Conservation (phyloP, 2,113 vertebrate genomes). For the Melierax canorus region DNA sequence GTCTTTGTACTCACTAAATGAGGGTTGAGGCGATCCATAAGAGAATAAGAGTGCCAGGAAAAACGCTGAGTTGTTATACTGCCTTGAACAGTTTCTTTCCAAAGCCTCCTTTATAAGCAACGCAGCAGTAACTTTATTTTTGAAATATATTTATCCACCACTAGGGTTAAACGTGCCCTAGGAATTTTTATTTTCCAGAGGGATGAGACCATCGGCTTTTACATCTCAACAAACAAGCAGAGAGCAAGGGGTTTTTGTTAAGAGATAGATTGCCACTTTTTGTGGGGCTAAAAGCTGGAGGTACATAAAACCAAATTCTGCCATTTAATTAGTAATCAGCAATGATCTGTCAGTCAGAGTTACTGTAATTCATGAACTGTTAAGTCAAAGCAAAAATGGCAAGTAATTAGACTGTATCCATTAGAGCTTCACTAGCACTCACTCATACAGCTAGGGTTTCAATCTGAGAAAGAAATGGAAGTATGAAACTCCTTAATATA, state of each 20-base stretch:
- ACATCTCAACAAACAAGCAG: background rate
- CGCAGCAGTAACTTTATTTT: background rate
- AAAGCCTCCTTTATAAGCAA: background rate
- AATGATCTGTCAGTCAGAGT: constrained; percentile 52
- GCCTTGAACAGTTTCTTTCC: constrained; percentile 2
- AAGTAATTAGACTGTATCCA: constrained; percentile 66
- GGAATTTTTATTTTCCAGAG: constrained; percentile 51
- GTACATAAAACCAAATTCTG: background rate
- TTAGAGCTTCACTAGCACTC: constrained; percentile 38
- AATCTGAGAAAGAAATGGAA: constrained; percentile 33
- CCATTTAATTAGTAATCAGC: constrained; percentile 63
- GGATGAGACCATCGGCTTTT: constrained; percentile 33
- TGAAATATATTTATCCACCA: constrained; percentile 24
- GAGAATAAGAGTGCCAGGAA: constrained; percentile 18
- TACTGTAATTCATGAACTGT: constrained; percentile 38
- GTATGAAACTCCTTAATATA: constrained; percentile 61
- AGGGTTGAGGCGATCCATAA: background rate
- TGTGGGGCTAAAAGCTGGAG: background rate
- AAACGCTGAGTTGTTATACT: background rate
- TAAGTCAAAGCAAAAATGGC: constrained; percentile 62
- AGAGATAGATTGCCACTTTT: background rate
- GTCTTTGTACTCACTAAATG: background rate
- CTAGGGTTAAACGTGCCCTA: background rate
- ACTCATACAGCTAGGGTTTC: constrained; percentile 35
- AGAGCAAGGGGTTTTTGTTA: background rate